These are phyloP conservation scores for Arvicanthis niloticus DNA, from an alignment of 2,113 vertebrate species.

Conservation along the genomic window DNA sequence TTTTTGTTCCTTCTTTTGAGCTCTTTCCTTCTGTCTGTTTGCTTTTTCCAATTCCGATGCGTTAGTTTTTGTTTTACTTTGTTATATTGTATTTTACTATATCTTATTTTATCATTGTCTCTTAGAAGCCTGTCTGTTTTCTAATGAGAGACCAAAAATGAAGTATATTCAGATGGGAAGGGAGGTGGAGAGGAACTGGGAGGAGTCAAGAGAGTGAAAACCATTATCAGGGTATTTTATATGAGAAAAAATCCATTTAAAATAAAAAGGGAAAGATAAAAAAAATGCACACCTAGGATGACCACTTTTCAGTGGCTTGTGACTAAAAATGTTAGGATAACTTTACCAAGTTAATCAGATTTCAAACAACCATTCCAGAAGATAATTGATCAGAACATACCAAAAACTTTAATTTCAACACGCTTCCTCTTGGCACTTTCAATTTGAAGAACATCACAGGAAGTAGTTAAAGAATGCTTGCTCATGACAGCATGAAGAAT, in stretches of 20 bases:
- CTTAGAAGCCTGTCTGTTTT: background rate
- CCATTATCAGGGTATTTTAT: background rate
- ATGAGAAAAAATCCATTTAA: background rate
- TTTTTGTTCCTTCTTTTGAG: background rate
- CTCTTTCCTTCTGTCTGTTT: background rate
- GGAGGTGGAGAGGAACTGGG: background rate
- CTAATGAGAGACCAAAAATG: background rate
- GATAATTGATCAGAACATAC: background rate
- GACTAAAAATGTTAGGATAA: background rate
- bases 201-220: background rate
- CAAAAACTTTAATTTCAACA: background rate
- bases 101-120: background rate
- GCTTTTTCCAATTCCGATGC: background rate
- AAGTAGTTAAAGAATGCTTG: background rate
- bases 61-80: background rate
- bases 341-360: background rate
- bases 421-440: background rate
- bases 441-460: background rate
- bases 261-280: background rate
- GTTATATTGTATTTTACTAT: background rate
- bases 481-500: background rate
- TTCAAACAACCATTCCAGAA: background rate
- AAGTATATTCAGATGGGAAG: background rate
- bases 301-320: background rate
- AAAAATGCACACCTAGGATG: background rate